Evolutionary conservation across 1,140 invertebrate species (phyloP).

Genomic region (Saxidomus purpurata): DNA sequence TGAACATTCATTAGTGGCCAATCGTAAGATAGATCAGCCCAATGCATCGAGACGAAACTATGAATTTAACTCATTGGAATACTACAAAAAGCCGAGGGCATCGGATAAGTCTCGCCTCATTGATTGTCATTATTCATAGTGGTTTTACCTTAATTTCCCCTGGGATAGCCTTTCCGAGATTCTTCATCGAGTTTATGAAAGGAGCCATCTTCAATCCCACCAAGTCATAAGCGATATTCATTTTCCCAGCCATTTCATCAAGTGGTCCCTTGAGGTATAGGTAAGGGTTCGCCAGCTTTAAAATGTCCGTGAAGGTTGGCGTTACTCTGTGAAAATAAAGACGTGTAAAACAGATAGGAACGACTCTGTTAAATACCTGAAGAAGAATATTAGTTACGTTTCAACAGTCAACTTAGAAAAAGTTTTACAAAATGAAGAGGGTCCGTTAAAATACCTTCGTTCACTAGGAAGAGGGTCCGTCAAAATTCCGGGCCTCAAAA

Average conservation of each 20-base stretch:
- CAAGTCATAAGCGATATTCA: neutral
- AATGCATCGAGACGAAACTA: too few relatives aligned
- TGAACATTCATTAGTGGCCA: too few relatives aligned
- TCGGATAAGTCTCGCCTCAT: too few relatives aligned
- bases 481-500: too few relatives aligned
- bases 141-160: neutral
- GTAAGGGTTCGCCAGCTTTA: slow-evolving; percentile 40
- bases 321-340: neutral
- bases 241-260: neutral
- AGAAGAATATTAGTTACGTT: neutral
- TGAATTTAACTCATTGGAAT: too few relatives aligned
- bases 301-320: slow-evolving; percentile 6
- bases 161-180: neutral
- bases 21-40: too few relatives aligned
- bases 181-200: slow-evolving; percentile 26
- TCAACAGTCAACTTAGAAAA: neutral
- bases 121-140: too few relatives aligned
- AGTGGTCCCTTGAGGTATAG: slow-evolving; percentile 14
- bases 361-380: neutral
- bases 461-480: too few relatives aligned
- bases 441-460: neutral
- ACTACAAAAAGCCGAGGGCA: too few relatives aligned
- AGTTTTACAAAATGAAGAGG: neutral
- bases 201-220: neutral
- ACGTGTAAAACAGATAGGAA: too few relatives aligned